These are phyloP conservation scores for Acrossocheilus wenchowensis DNA, from an alignment of 2,797 vertebrate species.

Conservation along the genomic window DNA sequence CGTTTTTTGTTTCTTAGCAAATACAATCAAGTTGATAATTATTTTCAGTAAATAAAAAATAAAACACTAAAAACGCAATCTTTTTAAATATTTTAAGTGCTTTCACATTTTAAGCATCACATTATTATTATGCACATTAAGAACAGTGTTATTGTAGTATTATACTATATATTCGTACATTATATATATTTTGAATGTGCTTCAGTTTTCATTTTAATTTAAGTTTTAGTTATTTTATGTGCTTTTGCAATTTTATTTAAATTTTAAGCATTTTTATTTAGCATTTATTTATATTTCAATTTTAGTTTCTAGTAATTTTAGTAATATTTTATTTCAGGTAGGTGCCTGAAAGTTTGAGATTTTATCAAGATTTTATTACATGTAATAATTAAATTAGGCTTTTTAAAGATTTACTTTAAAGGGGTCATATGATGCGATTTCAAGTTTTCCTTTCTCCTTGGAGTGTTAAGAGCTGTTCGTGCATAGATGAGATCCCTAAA, in stretches of 20 bases:
- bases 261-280: no score
- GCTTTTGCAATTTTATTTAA: no score
- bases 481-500: no score
- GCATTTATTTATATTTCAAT: background rate
- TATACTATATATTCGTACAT: background rate
- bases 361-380: background rate
- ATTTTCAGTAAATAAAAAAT: background rate
- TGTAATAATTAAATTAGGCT: background rate
- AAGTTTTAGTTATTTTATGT: background rate
- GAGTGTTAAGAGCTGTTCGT: no score
- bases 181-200: background rate
- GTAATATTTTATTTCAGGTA: background rate
- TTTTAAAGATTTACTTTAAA: background rate
- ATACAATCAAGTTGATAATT: background rate
- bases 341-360: background rate
- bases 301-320: background rate
- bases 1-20: background rate
- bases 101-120: no score
- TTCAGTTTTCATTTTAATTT: background rate
- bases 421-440: no score
- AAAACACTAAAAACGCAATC: background rate
- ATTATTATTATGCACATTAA: background rate
- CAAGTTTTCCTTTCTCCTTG: no score
- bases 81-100: background rate
- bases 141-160: background rate